Percentiles rank a stretch among this genome's conserved stretches.
phyloP scores from a whole-genome alignment of 2,888 invertebrate genomes.

The Pachydiplax longipennis region DNA sequence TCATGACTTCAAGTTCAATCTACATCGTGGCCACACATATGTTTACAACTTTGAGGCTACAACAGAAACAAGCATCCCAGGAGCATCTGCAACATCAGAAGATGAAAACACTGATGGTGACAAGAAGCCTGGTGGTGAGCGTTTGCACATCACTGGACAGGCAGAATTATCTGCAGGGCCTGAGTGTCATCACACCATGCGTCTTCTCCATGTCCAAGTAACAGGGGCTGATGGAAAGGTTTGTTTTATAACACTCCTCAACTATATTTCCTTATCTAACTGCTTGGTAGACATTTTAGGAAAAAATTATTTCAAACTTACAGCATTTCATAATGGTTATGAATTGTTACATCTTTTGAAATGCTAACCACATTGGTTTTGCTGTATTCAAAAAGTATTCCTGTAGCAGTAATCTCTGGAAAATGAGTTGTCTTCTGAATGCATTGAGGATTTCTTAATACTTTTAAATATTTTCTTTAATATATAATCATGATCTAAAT shows the following conservation, averaged over 20 bases:
- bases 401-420: no score
- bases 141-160: constrained; percentile 71
- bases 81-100: constrained; percentile 68
- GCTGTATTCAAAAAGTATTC: no score
- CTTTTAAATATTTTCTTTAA: no score
- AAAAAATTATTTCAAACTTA: no score
- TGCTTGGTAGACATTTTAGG: no score
- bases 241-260: constrained; percentile 48
- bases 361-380: no score
- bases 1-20: constrained; percentile 54
- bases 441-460: no score
- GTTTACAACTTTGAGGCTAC: constrained; percentile 78
- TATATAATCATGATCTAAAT: no score
- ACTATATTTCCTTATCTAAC: not conserved
- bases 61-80: constrained; percentile 70
- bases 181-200: constrained; percentile 74
- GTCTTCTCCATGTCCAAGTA: constrained; percentile 70
- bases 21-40: constrained; percentile 72
- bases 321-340: no score
- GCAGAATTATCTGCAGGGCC: constrained; percentile 72
- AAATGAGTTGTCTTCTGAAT: no score
- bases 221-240: constrained; percentile 73
- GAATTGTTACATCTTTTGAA: no score
- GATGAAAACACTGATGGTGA: constrained; percentile 68
- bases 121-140: constrained; percentile 64